Base-by-base conservation (phyloP, 2,888 invertebrate genomes). In the Barypeithes pellucidus region DNA sequence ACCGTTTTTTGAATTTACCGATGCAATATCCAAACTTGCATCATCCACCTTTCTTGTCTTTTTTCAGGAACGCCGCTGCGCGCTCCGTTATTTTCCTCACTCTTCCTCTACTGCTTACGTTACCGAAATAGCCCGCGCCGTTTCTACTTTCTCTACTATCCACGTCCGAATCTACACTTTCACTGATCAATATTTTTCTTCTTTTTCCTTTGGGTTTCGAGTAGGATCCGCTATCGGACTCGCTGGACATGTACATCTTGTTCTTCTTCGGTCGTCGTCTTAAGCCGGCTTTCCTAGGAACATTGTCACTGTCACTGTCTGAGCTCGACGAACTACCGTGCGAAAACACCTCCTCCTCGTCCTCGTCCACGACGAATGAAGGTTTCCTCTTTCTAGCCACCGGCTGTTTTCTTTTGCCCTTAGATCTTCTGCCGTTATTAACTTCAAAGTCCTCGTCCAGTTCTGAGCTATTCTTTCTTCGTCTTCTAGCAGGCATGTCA, bases 21-120 rank as follows among this genome's bases (percentile, higher is more conserved):
- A 75, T 36, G 43, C 75, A 67, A 22, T 70, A 71, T 0, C 62
- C 61, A 29, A 50, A 47, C 68, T 52, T 61, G 61, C 73, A 73
- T 76, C 76, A 76, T 66, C 70, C 73, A 43, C 45, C n/a, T 29
- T 76, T 75, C 63, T 77, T 77, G 63, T 77, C 77, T 75, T 83
- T 85, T 71, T 82, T 84, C 74, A 85, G 80, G 39, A 85, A 77
- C 61, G 93, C 93, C 63, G 93, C 89, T 73, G 94, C 95, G 83
- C 94, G 91, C 69, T 93, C 91, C 24, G 95, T 95, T 79, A 95
- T 90, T 85, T 93, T 94, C 65, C 96, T 89, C 68, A 96, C 91
- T 47, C 96, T 90, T 2, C 97, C 96, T 65, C 96, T 89, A 80
- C 95, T 95, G 83, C 94, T 94, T 36, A 93, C 90, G 45, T 84